phyloP scores from a whole-genome alignment of 2,797 vertebrate species.

The Phrynocephalus forsythii region DNA sequence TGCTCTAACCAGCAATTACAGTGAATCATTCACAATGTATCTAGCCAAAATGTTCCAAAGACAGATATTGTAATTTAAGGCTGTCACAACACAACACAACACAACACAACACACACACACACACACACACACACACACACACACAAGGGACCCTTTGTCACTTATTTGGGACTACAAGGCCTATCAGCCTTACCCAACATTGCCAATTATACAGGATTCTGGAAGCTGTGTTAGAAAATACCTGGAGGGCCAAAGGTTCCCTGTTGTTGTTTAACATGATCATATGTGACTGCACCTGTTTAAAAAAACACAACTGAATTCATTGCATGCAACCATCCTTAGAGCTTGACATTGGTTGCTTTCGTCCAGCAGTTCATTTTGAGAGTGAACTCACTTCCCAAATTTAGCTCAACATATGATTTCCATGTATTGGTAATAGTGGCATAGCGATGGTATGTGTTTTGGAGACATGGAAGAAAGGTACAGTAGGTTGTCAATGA shows the following conservation, averaged over 20 bases:
- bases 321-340: no score
- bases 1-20: slow-evolving; percentile 33
- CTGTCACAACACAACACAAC: no score
- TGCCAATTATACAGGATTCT: background rate
- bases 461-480: no score
- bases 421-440: background rate
- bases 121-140: no score
- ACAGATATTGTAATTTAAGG: background rate
- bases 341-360: no score
- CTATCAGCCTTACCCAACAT: background rate
- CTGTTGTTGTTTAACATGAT: background rate
- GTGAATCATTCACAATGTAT: slow-evolving; percentile 33
- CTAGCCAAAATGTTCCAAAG: slow-evolving; percentile 16
- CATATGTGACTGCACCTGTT: background rate
- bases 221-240: background rate
- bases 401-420: background rate
- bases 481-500: no score
- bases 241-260: background rate
- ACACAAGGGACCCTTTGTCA: background rate
- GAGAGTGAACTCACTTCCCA: background rate
- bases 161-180: background rate
- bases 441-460: no score
- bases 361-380: background rate
- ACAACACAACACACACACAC: no score
- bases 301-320: no score